A percentile compares a stretch with the other conserved stretches of the same genome.
These are phyloP conservation scores for Conchocele bisecta DNA, from an alignment of 2,888 invertebrate genomes.

Conservation along the genomic window DNA sequence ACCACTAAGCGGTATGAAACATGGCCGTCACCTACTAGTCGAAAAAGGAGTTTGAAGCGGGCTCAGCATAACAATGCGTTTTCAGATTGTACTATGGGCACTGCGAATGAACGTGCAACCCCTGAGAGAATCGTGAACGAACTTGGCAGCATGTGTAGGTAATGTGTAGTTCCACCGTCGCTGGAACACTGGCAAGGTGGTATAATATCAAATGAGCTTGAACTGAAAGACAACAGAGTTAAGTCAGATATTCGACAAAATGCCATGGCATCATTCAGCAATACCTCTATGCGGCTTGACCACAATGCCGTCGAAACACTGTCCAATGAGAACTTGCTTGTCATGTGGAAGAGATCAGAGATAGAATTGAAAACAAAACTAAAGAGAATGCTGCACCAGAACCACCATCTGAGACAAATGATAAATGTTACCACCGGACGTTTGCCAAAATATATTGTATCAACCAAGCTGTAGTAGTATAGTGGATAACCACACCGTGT, in stretches of 20 bases:
- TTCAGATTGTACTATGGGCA: too few relatives aligned
- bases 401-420: slow-evolving; percentile 49
- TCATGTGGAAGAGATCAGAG: slow-evolving; percentile 91
- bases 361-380: slow-evolving; percentile 89
- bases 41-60: slow-evolving; percentile 33
- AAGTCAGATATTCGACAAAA: slow-evolving; percentile 72
- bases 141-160: too few relatives aligned
- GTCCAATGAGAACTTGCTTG: slow-evolving; percentile 89
- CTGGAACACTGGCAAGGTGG: too few relatives aligned
- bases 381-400: slow-evolving; percentile 77
- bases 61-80: not conserved
- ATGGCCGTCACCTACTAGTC: slow-evolving; percentile 45
- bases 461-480: too few relatives aligned
- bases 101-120: too few relatives aligned
- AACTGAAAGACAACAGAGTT: slow-evolving; percentile 73
- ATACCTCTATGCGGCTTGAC: slow-evolving; percentile 63
- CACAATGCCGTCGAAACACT: slow-evolving; percentile 83
- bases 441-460: too few relatives aligned
- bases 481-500: too few relatives aligned
- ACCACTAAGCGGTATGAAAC: slow-evolving; percentile 49
- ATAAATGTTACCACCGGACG: too few relatives aligned
- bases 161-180: too few relatives aligned
- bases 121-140: too few relatives aligned
- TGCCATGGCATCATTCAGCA: slow-evolving; percentile 66
- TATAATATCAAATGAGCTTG: too few relatives aligned